Conservation (phyloP, 1,140 invertebrate species). For the Homalodisca vitripennis region DNA sequence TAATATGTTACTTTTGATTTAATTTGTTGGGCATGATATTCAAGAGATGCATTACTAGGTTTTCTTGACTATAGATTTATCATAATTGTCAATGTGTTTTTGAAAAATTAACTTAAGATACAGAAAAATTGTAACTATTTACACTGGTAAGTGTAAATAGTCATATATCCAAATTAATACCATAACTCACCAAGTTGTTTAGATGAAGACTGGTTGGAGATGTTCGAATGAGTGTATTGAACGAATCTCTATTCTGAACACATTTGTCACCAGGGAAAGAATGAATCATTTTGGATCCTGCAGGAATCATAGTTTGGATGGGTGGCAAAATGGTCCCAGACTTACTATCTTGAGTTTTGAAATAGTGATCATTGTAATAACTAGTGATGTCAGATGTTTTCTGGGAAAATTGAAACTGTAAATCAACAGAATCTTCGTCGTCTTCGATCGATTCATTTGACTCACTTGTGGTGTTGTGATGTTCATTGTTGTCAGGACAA, state of each 20-base stretch:
- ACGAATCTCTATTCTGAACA: neutral
- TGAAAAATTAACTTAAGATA: no score
- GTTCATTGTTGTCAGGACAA: neutral
- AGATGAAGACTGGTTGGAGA: constrained; percentile 12
- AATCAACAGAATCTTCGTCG: neutral
- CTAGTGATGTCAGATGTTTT: neutral
- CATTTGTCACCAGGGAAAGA: neutral
- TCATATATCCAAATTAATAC: no score
- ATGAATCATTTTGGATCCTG: constrained; percentile 16
- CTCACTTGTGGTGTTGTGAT: neutral
- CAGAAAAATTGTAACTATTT: no score
- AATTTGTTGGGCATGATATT: no score
- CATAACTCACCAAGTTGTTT: neutral
- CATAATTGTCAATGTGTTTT: no score
- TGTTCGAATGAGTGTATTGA: constrained; percentile 6
- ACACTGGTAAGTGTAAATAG: no score
- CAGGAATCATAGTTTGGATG: constrained; percentile 22
- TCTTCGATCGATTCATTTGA: neutral
- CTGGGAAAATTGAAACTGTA: neutral
- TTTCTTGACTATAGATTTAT: no score
- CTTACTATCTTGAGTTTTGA: no score
- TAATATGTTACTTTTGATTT: no score
- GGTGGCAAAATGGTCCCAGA: constrained; percentile 3
- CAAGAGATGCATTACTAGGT: no score
- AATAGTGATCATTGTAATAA: no score